phyloP scores from a whole-genome alignment of 2,797 vertebrate species.

The Liasis olivaceus region DNA sequence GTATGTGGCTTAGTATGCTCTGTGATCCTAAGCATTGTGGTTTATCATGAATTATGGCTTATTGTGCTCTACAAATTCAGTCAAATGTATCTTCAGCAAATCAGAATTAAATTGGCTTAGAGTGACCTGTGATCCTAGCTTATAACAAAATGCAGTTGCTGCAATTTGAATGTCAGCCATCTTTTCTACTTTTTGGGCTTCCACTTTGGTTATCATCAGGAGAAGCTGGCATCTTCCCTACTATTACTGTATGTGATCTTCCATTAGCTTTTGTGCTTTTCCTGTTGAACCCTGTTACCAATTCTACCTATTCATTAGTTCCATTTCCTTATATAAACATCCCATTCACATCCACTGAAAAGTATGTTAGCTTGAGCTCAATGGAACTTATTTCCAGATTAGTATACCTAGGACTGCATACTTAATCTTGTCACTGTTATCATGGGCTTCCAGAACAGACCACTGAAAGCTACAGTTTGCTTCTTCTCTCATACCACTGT shows the following conservation, averaged over 20 bases:
- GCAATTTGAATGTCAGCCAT: neutral
- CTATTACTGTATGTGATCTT: neutral
- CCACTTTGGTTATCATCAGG: neutral
- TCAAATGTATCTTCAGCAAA: neutral
- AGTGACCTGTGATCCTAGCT: neutral
- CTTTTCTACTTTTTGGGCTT: neutral
- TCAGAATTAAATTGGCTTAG: neutral
- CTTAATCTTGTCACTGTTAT: neutral
- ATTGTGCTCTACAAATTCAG: neutral
- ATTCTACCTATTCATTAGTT: neutral
- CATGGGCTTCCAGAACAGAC: neutral
- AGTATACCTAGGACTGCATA: neutral
- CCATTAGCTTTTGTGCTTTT: neutral
- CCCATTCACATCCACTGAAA: neutral
- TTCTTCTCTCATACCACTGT: neutral
- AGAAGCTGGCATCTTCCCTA: neutral
- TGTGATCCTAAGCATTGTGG: neutral
- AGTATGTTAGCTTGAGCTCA: neutral
- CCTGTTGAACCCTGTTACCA: neutral
- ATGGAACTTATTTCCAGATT: neutral
- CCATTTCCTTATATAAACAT: neutral
- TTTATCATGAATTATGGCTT: neutral
- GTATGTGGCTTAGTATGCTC: neutral
- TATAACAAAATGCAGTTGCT: neutral
- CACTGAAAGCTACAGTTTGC: neutral